Evolutionary conservation across 2,797 vertebrate species (phyloP).

Genomic region (Capromys pilorides): DNA sequence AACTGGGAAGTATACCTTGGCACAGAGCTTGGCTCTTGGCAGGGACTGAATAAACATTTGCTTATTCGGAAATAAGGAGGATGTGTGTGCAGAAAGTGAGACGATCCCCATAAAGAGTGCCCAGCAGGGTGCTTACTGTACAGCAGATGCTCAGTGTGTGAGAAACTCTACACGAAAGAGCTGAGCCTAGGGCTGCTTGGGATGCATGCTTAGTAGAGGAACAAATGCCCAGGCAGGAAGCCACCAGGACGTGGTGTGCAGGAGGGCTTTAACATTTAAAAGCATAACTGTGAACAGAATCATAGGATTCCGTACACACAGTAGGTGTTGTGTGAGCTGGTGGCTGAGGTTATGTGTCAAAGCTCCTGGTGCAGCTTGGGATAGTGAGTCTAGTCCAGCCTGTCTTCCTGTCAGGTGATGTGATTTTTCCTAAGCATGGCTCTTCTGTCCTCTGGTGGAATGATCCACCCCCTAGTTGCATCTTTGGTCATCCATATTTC

Average conservation of each 20-base stretch:
- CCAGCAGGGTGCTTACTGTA: neutral
- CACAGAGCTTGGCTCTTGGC: neutral
- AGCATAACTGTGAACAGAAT: neutral
- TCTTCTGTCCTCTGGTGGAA: neutral
- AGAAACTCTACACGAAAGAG: neutral
- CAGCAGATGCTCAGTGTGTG: neutral
- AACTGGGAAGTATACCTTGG: neutral
- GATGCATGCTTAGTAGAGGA: constrained; percentile 32
- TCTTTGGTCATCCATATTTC: neutral
- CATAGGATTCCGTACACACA: neutral
- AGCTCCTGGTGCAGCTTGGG: neutral
- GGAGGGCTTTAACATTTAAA: neutral
- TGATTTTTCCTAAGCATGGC: neutral
- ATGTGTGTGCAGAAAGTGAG: neutral
- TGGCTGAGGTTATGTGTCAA: neutral
- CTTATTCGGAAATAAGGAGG: constrained; percentile 28
- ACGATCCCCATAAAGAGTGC: neutral
- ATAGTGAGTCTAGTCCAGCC: neutral
- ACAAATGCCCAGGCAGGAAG: neutral
- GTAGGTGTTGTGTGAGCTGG: neutral
- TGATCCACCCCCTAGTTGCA: neutral
- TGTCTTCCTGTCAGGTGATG: neutral
- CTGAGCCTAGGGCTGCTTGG: neutral
- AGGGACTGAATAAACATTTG: neutral
- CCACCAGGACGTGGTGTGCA: neutral